phyloP scores from a whole-genome alignment of 2,797 vertebrate species.

The Pachyuromys duprasi region DNA sequence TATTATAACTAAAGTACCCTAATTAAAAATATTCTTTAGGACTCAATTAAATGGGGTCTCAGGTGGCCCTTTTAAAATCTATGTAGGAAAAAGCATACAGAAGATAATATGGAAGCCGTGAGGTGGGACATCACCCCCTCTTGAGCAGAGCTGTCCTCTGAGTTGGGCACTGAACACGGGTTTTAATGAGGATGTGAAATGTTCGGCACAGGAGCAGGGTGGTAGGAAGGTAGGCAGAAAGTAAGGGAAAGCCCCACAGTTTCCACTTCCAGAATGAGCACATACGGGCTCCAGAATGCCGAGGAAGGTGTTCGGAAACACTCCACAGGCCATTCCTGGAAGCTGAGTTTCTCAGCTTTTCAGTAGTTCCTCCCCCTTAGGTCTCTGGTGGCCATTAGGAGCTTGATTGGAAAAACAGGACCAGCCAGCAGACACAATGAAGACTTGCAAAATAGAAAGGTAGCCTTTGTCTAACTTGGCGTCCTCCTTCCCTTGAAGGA shows the following conservation, averaged over 20 bases:
- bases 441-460: neutral
- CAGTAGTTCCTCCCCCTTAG: neutral
- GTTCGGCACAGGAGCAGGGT: neutral
- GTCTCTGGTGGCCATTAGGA: neutral
- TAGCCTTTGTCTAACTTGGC: neutral
- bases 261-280: neutral
- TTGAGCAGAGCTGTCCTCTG: neutral
- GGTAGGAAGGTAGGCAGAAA: neutral
- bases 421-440: neutral
- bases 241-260: neutral
- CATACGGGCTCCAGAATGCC: neutral
- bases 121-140: neutral
- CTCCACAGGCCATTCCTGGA: neutral
- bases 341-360: neutral
- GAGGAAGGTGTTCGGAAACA: neutral
- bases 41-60: neutral
- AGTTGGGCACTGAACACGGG: neutral
- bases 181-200: neutral
- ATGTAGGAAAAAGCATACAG: neutral
- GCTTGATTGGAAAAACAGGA: neutral
- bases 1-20: neutral
- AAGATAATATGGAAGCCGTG: neutral
- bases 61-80: neutral
- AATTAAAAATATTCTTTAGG: conserved; percentile 36
- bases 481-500: neutral